Percentiles rank a stretch among this genome's conserved stretches.
phyloP scores from a whole-genome alignment of 23 tunicate genomes.

The Clavelina lepadiformis region DNA sequence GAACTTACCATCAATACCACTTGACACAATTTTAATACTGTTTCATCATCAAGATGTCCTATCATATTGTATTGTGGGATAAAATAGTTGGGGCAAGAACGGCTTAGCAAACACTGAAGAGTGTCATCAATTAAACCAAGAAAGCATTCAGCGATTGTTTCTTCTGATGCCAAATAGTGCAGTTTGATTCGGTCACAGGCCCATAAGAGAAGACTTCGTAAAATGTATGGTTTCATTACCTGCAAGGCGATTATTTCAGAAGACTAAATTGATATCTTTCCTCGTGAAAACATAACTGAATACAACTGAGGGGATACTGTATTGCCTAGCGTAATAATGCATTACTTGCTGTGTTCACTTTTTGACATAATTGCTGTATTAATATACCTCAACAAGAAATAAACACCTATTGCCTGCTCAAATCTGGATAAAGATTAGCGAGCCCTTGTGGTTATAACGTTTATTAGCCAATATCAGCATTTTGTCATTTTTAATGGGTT shows the following conservation, averaged over 20 bases:
- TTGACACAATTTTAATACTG: slow-evolving; percentile 85
- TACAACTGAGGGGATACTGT: no score
- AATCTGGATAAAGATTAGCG: no score
- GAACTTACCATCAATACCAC: slow-evolving; percentile 89
- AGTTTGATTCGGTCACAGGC: slow-evolving; percentile 96
- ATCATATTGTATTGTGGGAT: slow-evolving; percentile 95
- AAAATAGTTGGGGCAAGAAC: slow-evolving; percentile 91
- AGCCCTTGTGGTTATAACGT: no score
- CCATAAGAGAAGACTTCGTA: slow-evolving; percentile 83
- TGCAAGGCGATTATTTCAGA: slow-evolving; percentile 2
- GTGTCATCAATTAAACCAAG: slow-evolving; percentile 96
- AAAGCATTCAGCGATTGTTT: slow-evolving; percentile 53
- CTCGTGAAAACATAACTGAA: no score
- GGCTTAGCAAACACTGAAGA: slow-evolving; percentile 84
- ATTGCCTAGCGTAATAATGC: no score
- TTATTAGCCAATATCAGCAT: no score
- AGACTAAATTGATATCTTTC: no score
- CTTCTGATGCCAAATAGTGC: slow-evolving; percentile 73
- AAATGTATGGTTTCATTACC: slow-evolving; percentile 81
- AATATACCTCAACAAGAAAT: no score
- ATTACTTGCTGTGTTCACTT: no score
- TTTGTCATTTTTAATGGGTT: no score
- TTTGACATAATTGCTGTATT: no score
- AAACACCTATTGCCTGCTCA: no score
- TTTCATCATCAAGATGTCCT: slow-evolving; percentile 80